Base-by-base conservation (phyloP, 2,797 vertebrate species). In the Momotus momota region DNA sequence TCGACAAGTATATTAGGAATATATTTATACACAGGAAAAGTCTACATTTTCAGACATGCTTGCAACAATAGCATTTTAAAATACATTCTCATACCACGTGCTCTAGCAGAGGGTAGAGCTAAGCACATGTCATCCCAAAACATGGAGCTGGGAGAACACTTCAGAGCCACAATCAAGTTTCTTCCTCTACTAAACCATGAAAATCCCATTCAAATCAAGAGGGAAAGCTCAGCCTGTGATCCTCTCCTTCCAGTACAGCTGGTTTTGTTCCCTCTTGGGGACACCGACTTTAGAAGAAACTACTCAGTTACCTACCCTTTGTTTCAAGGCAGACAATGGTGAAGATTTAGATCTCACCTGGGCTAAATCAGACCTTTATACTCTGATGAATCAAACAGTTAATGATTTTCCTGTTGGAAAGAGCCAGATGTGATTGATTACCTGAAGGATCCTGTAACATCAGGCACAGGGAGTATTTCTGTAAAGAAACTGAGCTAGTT, bases 51-150 rank as follows among this genome's bases (percentile, higher is more conserved):
- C 31, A 92, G 61, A 57, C 27, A 48, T 0, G 12, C 27, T 26
- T 65, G 48, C 66, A 80, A 81, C 26, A 75, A 70, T 73, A 83
- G 9, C 14, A 26, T 10, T 86, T 25, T 27, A 8, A 92, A 86
- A 71, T 55, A 74, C 0, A 0, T 70, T 60, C 49, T n/a, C 73
- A 67, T 6, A 43, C 13, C 52, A 40, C 10, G 3, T 4, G 5
- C 8, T 16, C 14, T 31, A 71, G 49, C 41, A 79, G 52, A 83
- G 17, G 40, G 60, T 1, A 92, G 22, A 86, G 75, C 16, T 46
- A 72, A 93, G 46, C 6, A 7, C 9, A 43, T 0, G 1, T 7
- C 6, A 2, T 33, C 48, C 77, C 83, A 65, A 78, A 91, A 83
- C 9, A 78, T 2, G 25, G 69, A 93, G 46, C 41, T 43, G 3